Percentiles rank a stretch among this genome's conserved stretches.
phyloP scores from a whole-genome alignment of 2,888 invertebrate species.

The Eumacrocentrus americanus region DNA sequence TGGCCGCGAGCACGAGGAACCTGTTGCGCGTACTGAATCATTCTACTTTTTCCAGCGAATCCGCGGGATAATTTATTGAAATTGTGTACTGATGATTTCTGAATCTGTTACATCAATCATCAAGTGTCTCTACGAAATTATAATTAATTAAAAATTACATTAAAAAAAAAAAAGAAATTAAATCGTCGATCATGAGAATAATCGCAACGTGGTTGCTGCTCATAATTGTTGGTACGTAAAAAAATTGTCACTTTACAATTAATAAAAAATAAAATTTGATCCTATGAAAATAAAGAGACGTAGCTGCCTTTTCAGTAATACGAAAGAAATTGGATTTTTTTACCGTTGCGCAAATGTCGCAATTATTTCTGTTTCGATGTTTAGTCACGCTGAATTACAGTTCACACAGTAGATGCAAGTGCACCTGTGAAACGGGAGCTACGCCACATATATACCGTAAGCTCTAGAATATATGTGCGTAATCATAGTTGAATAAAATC shows the following conservation, averaged over 20 bases:
- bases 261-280: slow-evolving; percentile 2
- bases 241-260: background rate
- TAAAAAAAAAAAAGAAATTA: background rate
- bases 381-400: slow-evolving; percentile 2
- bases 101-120: background rate
- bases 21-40: slow-evolving; percentile 39
- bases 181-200: slow-evolving; percentile 52
- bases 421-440: slow-evolving; percentile 5
- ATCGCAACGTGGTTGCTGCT: slow-evolving; percentile 52
- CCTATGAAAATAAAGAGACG: slow-evolving; percentile 4
- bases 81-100: background rate
- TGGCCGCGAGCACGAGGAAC: slow-evolving; percentile 49
- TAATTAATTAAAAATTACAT: slow-evolving; percentile 1
- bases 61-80: background rate
- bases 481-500: background rate
- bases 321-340: background rate
- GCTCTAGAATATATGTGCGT: slow-evolving; percentile 10
- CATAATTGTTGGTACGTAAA: slow-evolving; percentile 55
- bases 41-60: too few relatives aligned
- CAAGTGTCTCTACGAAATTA: background rate
- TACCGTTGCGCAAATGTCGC: background rate
- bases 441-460: slow-evolving; percentile 20
- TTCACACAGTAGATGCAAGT: slow-evolving; percentile 2
- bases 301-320: background rate
- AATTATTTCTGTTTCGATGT: background rate